phyloP scores from a whole-genome alignment of 2,888 invertebrate species.

The Ectropis crepuscularia region DNA sequence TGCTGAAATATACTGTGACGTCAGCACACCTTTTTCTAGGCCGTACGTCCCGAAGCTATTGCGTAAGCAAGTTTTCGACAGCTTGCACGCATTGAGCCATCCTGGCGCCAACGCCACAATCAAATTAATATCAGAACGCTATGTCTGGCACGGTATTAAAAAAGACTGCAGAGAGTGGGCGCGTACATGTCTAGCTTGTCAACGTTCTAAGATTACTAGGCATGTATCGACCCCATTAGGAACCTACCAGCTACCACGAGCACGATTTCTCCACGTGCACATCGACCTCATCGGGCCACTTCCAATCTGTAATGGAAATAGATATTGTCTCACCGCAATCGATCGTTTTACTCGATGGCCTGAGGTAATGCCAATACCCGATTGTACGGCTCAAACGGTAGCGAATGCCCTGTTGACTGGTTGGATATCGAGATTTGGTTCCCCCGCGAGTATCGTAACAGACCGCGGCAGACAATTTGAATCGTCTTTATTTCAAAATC shows the following conservation, averaged over 20 bases:
- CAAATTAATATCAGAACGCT: not conserved
- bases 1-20: not conserved
- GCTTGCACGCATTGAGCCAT: not conserved
- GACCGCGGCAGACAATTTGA: not conserved
- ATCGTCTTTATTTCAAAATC: not conserved
- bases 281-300: not conserved
- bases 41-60: not conserved
- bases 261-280: not conserved
- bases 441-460: not conserved
- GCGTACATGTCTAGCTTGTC: not conserved
- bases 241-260: not conserved
- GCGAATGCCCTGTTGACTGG: not conserved
- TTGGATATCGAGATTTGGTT: not conserved
- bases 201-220: not conserved
- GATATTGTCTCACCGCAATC: not conserved
- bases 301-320: not conserved
- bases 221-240: not conserved
- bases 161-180: too few relatives aligned
- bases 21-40: not conserved
- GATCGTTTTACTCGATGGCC: slow-evolving; percentile 6
- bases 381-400: not conserved
- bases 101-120: not conserved
- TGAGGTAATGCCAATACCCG: not conserved
- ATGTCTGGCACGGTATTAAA: not conserved
- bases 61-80: not conserved